Conservation (phyloP, 2,113 vertebrate species). For the Aix galericulata region DNA sequence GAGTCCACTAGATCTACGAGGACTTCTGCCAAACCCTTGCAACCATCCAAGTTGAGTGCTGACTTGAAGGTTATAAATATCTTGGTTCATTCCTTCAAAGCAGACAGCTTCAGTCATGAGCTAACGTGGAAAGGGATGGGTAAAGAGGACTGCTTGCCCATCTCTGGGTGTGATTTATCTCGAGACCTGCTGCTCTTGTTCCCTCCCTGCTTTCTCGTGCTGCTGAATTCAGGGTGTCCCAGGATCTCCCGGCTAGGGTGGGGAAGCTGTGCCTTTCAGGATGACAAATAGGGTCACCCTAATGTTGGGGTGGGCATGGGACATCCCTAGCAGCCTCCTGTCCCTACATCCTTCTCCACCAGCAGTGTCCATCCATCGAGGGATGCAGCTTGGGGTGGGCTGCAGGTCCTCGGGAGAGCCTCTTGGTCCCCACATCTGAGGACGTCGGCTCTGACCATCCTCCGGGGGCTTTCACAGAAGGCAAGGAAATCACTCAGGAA, state of each 20-base stretch:
- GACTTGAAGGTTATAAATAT: neutral
- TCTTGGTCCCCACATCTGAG: neutral
- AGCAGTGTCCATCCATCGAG: neutral
- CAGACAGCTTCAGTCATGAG: neutral
- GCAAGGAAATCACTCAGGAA: neutral
- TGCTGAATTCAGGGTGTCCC: neutral
- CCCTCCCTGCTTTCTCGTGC: neutral
- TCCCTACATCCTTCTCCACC: neutral
- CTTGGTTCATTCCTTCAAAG: neutral
- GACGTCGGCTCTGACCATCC: rapidly evolving
- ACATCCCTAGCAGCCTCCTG: neutral
- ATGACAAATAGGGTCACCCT: neutral
- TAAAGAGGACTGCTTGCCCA: neutral
- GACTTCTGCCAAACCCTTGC: neutral
- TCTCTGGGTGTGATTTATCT: neutral
- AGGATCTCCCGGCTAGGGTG: neutral
- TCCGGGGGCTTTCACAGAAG: neutral
- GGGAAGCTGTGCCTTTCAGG: neutral
- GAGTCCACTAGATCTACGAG: neutral
- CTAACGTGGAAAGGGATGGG: neutral
- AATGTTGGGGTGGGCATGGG: neutral
- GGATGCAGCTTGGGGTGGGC: neutral
- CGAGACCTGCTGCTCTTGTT: neutral
- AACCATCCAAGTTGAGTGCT: neutral
- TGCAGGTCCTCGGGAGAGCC: neutral